These are phyloP conservation scores for Ceramica pisi DNA, from an alignment of 2,888 invertebrate genomes.

Conservation along the genomic window DNA sequence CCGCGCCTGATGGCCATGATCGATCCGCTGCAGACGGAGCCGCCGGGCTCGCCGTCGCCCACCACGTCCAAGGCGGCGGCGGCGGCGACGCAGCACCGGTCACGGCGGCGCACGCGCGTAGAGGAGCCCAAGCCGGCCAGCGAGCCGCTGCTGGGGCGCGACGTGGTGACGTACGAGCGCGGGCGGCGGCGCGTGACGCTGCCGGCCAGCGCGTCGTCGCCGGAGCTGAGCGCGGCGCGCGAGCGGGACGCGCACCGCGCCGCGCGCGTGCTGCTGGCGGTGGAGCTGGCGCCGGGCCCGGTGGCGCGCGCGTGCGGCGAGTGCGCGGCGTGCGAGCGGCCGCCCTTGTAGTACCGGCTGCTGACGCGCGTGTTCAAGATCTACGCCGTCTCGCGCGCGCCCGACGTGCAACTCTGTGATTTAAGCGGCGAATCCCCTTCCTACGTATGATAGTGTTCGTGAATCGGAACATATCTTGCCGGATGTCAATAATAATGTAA, in stretches of 20 bases:
- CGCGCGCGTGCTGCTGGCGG: slow-evolving; percentile 85
- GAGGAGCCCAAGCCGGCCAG: slow-evolving; percentile 80
- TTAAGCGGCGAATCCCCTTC: slow-evolving; percentile 61
- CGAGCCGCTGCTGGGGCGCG: slow-evolving; percentile 85
- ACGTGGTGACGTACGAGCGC: slow-evolving; percentile 67
- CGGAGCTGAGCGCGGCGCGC: slow-evolving; percentile 77
- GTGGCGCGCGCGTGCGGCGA: slow-evolving; percentile 71
- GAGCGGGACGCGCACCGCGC: slow-evolving; percentile 65
- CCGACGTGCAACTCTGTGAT: slow-evolving; percentile 65
- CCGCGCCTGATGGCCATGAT: slow-evolving; percentile 84
- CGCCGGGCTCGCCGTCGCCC: slow-evolving; percentile 67
- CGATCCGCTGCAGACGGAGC: slow-evolving; percentile 74
- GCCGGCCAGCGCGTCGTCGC: slow-evolving; percentile 85
- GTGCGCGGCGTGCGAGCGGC: slow-evolving; percentile 75
- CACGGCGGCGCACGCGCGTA: slow-evolving; percentile 62
- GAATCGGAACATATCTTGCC: slow-evolving; percentile 71
- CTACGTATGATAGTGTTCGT: slow-evolving; percentile 59
- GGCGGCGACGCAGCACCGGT: background rate
- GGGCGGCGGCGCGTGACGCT: slow-evolving; percentile 68
- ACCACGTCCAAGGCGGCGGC: slow-evolving; percentile 69
- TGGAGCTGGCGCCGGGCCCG: slow-evolving; percentile 78
- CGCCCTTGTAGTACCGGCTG: slow-evolving; percentile 88
- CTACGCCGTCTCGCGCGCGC: slow-evolving; percentile 79
- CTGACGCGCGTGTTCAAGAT: slow-evolving; percentile 88
- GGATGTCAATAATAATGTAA: slow-evolving; percentile 66